Base-by-base conservation (phyloP, 2,888 invertebrate species). In the Coremacera marginata region DNA sequence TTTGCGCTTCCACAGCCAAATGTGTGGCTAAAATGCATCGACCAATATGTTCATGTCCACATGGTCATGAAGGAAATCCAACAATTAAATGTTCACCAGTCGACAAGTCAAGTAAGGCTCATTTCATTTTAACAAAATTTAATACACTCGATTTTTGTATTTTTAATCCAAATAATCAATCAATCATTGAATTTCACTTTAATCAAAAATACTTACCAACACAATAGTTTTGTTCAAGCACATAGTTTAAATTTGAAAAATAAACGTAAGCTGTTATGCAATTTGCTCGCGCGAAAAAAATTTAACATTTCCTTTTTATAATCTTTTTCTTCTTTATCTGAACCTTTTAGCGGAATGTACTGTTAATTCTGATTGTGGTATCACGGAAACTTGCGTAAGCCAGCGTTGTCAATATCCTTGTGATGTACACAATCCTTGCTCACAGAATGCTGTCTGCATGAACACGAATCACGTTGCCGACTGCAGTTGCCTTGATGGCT, bases 401-500 rank as follows among this genome's bases (percentile, higher is more conserved):
- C 92, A 92, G 87, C 93, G 93, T 89, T 97, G 97, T 89, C 95
- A 95, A 90, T 94, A 94, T 90, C 96, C 96, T 65, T 97, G 97
- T 90, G 94, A 94, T 87, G 92, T 95, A 84, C 94, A 93, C 87
- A 94, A 96, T 87, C 96, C 96, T 74, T 97, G 97, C 87, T 93
- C 93, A 82, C 92, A 92, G 84, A 94, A 96, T 88, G 95, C 96
- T 76, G 92, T 95, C 82, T 97, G 97, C 90, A 93, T 95, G 90
- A 96, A 96, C 89, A 94, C 94, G 73, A 95, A 96, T 85, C 96
- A 96, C 87, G 94, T 94, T 82, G 94, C 95, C 31, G 95, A 95
- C 86, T 96, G 96, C 89, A 94, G 94, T 88, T 96, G 96, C 86
- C 91, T 92, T 65, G 95, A 96, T 89, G 96, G 95, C 81, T 96